Evolutionary conservation across 2,888 invertebrate genomes (phyloP).

Genomic region (Cephonodes hylas): DNA sequence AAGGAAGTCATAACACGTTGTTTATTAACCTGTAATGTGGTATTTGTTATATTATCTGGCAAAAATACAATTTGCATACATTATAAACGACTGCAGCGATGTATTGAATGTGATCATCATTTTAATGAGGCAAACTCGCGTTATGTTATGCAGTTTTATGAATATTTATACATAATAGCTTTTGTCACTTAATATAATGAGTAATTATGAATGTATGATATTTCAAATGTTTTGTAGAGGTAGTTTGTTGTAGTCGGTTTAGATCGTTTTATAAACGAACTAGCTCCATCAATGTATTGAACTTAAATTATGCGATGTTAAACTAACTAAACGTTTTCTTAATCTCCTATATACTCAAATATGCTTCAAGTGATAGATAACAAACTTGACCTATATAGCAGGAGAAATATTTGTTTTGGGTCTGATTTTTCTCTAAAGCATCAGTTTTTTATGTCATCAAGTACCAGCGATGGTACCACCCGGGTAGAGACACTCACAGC

Average conservation of each 20-base stretch:
- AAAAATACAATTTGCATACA: not conserved
- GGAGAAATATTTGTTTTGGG: not conserved
- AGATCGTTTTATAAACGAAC: too few species aligned
- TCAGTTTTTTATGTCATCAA: too few species aligned
- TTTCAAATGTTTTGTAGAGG: too few species aligned
- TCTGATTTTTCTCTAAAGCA: too few species aligned
- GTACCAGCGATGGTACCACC: too few species aligned
- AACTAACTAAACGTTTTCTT: too few species aligned
- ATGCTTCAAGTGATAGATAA: too few species aligned
- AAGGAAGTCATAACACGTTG: not conserved
- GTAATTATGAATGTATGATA: not conserved
- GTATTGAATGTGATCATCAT: not conserved
- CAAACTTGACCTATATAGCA: too few species aligned
- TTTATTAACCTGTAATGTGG: not conserved
- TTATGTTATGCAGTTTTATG: not conserved
- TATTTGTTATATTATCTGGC: not conserved
- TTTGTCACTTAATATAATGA: not conserved
- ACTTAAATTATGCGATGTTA: too few species aligned
- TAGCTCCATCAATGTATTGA: too few species aligned
- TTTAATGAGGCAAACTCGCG: not conserved
- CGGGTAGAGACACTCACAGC: too few species aligned
- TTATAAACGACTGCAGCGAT: not conserved
- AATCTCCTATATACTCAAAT: too few species aligned
- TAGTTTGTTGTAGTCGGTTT: not conserved
- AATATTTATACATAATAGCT: not conserved